Base-by-base conservation (phyloP, 2,797 vertebrate species). In the Sitta carolinensis region DNA sequence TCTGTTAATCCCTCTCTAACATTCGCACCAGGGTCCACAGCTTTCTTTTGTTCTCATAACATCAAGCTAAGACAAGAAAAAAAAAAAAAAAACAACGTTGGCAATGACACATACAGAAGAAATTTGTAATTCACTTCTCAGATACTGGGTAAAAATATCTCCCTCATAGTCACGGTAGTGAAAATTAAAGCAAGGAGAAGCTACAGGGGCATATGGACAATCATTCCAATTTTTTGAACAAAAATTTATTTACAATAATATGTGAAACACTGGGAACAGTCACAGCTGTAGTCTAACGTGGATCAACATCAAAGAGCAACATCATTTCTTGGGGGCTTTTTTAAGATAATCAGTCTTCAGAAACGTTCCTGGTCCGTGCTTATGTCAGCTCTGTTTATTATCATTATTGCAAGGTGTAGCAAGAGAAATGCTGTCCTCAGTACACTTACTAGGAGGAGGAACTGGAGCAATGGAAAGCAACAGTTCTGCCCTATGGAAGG, bases 1-100 rank as follows among this genome's bases (percentile, higher is more conserved):
- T 93, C 90, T 85, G 51, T 55, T 95, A 95, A 96, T 95, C 95
- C 88, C 38, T 59, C 63, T 85, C 90, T 51, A 82, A 73, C 93
- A 82, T 94, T 88, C 63, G 67, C 94, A 77, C 83, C 34, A 75
- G 54, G 62, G 75, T 93, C 77, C n/a, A n/a, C 20, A 59, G 77
- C 55, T 85, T 91, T 79, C 87, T 90, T 96, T 96, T 96, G 85
- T 95, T 95, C 91, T 82, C 79, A 3, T 51, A 84, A 67, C 74
- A 94, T 59, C 66, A 66, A 88, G 54, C 81, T 48, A 80, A 23
- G 40, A 82, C 74, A 21, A 67, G 45, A 51, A 64, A 92, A 90
- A 83, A 40, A 93, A 45, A 50, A 11, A 55, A 16, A 54, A 32
- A 32, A 13, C 18, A 67, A 32, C 57, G 42, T 52, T 32, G n/a